Conservation (phyloP, 2,888 invertebrate genomes). For the Standfussiana lucernea region DNA sequence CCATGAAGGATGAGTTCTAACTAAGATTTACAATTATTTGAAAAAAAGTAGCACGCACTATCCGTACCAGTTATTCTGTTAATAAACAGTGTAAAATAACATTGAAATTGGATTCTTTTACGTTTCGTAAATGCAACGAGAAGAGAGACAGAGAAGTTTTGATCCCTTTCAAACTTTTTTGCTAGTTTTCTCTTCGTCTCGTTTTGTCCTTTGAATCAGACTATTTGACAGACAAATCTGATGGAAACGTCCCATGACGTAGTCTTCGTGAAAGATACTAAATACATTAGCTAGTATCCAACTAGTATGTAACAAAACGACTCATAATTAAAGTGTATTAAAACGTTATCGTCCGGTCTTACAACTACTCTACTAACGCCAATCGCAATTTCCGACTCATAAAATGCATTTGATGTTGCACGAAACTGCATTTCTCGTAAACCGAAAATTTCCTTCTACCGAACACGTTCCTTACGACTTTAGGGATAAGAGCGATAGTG, state of each 20-base stretch:
- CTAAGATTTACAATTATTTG: too few relatives aligned
- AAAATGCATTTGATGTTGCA: constrained; percentile 75
- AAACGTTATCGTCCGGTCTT: constrained; percentile 52
- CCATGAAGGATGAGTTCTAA: background rate
- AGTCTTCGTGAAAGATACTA: background rate
- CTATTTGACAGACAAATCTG: background rate
- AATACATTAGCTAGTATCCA: background rate
- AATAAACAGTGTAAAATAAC: too few relatives aligned
- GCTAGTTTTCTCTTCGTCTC: background rate
- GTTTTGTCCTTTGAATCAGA: background rate
- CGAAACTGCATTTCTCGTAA: constrained; percentile 60
- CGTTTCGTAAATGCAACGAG: too few relatives aligned
- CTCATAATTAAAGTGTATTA: constrained; percentile 48
- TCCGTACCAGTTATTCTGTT: too few relatives aligned
- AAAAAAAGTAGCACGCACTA: too few relatives aligned
- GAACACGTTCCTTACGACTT: constrained; percentile 34
- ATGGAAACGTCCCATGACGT: background rate
- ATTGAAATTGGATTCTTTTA: too few relatives aligned
- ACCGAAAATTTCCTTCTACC: constrained; percentile 26
- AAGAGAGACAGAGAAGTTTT: too few relatives aligned
- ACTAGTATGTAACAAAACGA: constrained; percentile 21
- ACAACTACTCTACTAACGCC: constrained; percentile 74
- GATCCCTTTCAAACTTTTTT: too few relatives aligned
- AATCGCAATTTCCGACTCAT: constrained; percentile 73
- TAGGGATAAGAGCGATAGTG: constrained; percentile 33